Evolutionary conservation across 2,797 vertebrate genomes (phyloP), one percentile per base, ranked within the genome.

Genomic region (Helicolenus hilgendorfi): DNA sequence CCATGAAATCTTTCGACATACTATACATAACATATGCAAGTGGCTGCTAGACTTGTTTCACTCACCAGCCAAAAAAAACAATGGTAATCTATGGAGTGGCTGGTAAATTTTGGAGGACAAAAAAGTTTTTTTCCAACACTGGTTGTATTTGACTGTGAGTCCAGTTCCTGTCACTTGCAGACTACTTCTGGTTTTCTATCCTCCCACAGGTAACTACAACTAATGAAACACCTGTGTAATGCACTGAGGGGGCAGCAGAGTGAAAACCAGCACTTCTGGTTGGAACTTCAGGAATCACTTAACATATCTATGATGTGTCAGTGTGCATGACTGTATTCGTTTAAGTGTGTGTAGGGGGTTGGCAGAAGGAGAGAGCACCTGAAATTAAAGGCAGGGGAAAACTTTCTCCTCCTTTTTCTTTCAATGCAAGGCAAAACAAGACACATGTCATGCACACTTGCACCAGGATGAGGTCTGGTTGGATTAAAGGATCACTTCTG

Each of bases 401-500:
- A 41, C 13, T 2, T 13, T 24, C 49, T 60, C 10, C 55, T 26
- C 11, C 49, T 15, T 31, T 33, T 71, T 27, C 13, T 45, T 11
- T 62, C 26, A 9, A 9, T 38, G 11, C n/a, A 15, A 73, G 18
- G 8, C 36, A 11, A 31, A 59, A 69, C 9, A 26, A 58, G n/a
- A 11, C n/a, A 22, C 3, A 10, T 27, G 11, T 10, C 20, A 55
- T 67, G 24, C 38, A 65, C 22, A 62, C 77, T 2, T n/a, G 56
- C 35, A 20, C 41, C 68, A 91, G 13, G 55, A 96, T 96, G 95
- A 94, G 92, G 62, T 11, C 41, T 2, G 18, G 77, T 53, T 77
- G 79, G 76, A 7, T 93, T 4, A 93, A 85, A 89, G 68, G 8
- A 3, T 14, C 49, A 0, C 27, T 90, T 10, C 0, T 78, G 5